These are phyloP conservation scores for Scaptomyza tumidula DNA, from an alignment of 2,888 invertebrate species.

Conservation along the genomic window DNA sequence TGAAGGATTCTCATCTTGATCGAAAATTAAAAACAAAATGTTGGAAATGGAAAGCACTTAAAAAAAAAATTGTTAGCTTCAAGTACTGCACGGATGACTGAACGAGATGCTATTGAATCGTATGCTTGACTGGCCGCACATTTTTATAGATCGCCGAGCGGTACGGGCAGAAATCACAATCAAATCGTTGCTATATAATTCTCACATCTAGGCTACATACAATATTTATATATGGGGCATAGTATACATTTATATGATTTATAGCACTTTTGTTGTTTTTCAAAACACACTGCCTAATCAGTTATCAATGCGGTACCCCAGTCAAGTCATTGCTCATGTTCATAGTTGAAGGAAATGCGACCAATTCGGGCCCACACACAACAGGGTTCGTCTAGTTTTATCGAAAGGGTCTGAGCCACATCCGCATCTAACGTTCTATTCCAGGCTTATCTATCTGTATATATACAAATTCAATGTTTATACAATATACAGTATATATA, in stretches of 20 bases:
- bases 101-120: slow-evolving; percentile 71
- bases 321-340: slow-evolving; percentile 18
- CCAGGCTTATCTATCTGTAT: slow-evolving; percentile 32
- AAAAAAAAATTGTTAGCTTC: slow-evolving; percentile 7
- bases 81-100: slow-evolving; percentile 48
- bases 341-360: slow-evolving; percentile 35
- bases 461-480: background rate
- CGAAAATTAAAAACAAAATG: background rate
- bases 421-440: slow-evolving; percentile 46
- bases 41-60: background rate
- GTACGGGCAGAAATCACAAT: slow-evolving; percentile 56
- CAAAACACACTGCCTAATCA: slow-evolving; percentile 48
- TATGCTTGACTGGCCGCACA: slow-evolving; percentile 46
- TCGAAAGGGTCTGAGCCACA: slow-evolving; percentile 43
- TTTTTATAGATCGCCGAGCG: slow-evolving; percentile 73
- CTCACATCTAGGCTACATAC: slow-evolving; percentile 35
- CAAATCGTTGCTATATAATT: slow-evolving; percentile 55
- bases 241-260: slow-evolving; percentile 63
- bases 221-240: slow-evolving; percentile 8
- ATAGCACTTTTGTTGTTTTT: slow-evolving; percentile 70
- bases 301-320: slow-evolving; percentile 48
- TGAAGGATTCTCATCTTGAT: slow-evolving; percentile 65
- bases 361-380: slow-evolving; percentile 18
- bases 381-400: slow-evolving; percentile 27
- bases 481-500: slow-evolving; percentile 1